These are phyloP conservation scores for Parotocinclus haroldoi DNA, from an alignment of 2,797 vertebrate species.

Conservation along the genomic window DNA sequence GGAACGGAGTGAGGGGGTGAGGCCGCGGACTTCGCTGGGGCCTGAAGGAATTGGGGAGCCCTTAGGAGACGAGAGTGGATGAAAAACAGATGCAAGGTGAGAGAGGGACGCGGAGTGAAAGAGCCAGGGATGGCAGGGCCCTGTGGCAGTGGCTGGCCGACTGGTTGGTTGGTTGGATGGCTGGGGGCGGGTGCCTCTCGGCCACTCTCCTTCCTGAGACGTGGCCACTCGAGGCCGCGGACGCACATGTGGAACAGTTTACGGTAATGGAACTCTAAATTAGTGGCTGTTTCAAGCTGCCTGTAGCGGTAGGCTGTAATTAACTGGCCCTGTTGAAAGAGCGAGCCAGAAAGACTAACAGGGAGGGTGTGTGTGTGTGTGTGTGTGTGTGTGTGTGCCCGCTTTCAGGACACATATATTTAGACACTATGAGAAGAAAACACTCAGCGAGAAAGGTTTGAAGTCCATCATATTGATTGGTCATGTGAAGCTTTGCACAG, in stretches of 20 bases:
- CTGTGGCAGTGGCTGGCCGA: conserved; percentile 56
- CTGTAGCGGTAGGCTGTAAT: conserved; percentile 83
- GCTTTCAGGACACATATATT: conserved; percentile 23
- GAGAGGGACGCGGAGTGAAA: conserved; percentile 2
- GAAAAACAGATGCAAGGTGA: conserved; percentile 46
- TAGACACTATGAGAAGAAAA: conserved; percentile 39
- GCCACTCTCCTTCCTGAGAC: conserved; percentile 75
- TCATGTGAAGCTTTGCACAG: conserved; percentile 10
- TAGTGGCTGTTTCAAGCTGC: conserved; percentile 83
- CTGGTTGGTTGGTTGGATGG: conserved; percentile 46
- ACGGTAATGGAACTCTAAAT: conserved; percentile 86
- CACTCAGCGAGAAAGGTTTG: conserved; percentile 24
- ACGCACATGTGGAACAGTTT: conserved; percentile 85
- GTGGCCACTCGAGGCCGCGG: conserved; percentile 76
- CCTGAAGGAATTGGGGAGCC: conserved; percentile 17
- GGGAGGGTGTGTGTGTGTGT: conserved; percentile 30
- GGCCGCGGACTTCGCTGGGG: conserved; percentile 38
- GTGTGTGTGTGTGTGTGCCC: conserved; percentile 21
- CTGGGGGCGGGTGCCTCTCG: conserved; percentile 70
- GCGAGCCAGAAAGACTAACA: conserved; percentile 72
- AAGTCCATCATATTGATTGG: conserved; percentile 17
- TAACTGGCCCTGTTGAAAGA: conserved; percentile 83
- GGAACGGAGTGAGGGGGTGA: conserved; percentile 36
- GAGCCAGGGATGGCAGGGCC: conserved; percentile 65
- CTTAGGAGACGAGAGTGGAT: conserved; percentile 39